These are phyloP conservation scores for Diplolepis rosae DNA, from an alignment of 2,888 invertebrate species.

Conservation along the genomic window DNA sequence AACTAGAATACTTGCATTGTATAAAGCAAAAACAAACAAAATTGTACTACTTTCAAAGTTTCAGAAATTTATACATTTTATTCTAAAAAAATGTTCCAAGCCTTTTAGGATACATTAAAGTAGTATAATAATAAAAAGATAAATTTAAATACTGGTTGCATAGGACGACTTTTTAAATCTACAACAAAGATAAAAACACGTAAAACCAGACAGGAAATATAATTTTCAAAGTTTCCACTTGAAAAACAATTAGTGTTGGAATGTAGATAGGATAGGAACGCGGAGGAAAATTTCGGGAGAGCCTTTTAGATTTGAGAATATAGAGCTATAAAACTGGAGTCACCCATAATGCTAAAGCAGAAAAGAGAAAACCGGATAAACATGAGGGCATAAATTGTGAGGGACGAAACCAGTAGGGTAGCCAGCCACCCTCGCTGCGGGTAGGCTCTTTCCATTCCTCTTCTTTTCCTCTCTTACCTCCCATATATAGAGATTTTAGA, in stretches of 20 bases:
- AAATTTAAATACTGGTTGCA: background rate
- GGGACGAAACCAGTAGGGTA: constrained; percentile 28
- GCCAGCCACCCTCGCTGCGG: constrained; percentile 24
- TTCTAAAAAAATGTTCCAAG: too few species aligned
- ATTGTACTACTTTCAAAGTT: too few species aligned
- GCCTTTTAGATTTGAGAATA: too few species aligned
- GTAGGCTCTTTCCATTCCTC: constrained; percentile 20
- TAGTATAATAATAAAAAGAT: background rate
- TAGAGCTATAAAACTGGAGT: too few species aligned
- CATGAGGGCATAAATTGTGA: constrained; percentile 26
- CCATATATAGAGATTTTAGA: too few species aligned
- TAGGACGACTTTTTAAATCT: background rate
- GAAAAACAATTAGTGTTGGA: background rate
- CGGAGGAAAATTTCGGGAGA: background rate
- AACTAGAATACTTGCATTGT: too few species aligned
- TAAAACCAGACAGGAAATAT: background rate
- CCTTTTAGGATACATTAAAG: too few species aligned
- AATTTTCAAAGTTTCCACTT: background rate
- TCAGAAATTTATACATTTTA: too few species aligned
- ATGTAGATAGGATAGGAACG: background rate
- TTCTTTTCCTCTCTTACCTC: too few species aligned
- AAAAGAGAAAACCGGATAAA: constrained; percentile 31
- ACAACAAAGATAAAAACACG: background rate
- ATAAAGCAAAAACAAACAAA: too few species aligned
- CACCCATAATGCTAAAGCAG: constrained; percentile 20